These are phyloP conservation scores for Mystacides longicornis DNA, from an alignment of 2,888 invertebrate genomes.

Conservation along the genomic window DNA sequence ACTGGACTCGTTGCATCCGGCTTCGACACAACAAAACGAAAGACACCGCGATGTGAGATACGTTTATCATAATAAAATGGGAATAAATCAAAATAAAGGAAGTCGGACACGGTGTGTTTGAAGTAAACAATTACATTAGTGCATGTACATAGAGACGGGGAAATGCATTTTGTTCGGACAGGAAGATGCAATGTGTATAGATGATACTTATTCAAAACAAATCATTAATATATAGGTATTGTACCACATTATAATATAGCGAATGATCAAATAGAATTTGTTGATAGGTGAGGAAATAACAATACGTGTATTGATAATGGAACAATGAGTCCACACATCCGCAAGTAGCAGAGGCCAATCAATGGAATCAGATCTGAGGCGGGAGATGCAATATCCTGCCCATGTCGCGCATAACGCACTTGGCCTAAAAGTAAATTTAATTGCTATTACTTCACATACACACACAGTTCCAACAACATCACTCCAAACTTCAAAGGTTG, in stretches of 20 bases:
- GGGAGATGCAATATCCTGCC: conserved; percentile 23
- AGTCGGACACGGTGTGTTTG: conserved; percentile 11
- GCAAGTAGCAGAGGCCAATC: conserved; percentile 20
- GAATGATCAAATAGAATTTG: background rate
- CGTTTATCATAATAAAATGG: background rate
- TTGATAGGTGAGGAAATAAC: conserved; percentile 16
- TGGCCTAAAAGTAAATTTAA: too few species aligned
- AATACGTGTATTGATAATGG: conserved; percentile 13
- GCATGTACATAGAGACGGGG: background rate
- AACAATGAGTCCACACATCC: conserved; percentile 24
- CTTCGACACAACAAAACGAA: conserved; percentile 3
- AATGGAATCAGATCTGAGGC: conserved; percentile 24
- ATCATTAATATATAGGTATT: background rate
- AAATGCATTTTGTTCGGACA: background rate
- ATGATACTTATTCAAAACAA: background rate
- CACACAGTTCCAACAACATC: conserved; percentile 2
- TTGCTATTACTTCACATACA: background rate
- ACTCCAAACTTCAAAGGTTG: too few species aligned
- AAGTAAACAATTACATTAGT: background rate
- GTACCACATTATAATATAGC: background rate
- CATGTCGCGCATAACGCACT: background rate
- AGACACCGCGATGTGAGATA: conserved; percentile 4
- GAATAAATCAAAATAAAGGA: conserved; percentile 20
- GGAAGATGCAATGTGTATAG: background rate
- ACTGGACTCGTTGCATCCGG: conserved; percentile 24